Evolutionary conservation across 2,797 vertebrate species (phyloP).

Genomic region (Trichosurus vulpecula): DNA sequence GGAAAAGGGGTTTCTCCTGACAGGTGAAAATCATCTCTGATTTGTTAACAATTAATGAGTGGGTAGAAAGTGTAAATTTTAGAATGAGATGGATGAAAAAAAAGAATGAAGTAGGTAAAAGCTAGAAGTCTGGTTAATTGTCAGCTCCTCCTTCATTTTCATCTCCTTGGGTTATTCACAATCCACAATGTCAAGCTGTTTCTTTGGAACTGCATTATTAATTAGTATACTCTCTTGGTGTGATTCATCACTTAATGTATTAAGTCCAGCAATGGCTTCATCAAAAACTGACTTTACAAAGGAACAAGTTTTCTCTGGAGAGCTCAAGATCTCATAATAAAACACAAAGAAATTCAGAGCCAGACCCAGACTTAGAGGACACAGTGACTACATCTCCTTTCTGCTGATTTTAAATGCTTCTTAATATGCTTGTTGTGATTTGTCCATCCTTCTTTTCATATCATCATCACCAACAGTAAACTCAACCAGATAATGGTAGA

Average conservation of each 20-base stretch:
- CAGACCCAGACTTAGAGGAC: slow-evolving; percentile 82
- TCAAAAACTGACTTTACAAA: slow-evolving; percentile 94
- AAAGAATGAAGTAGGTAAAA: not conserved
- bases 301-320: slow-evolving; percentile 67
- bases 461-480: slow-evolving; percentile 88
- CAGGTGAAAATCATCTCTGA: not conserved
- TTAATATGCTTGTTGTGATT: slow-evolving; percentile 89
- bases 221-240: slow-evolving; percentile 95
- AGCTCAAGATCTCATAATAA: not conserved
- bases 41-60: not conserved
- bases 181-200: slow-evolving; percentile 96
- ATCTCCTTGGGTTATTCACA: not conserved
- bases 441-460: slow-evolving; percentile 84
- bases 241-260: slow-evolving; percentile 88
- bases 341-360: not conserved
- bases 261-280: slow-evolving; percentile 92
- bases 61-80: not conserved
- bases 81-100: not conserved
- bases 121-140: not conserved
- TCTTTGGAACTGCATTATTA: slow-evolving; percentile 98
- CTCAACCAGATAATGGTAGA: slow-evolving; percentile 94
- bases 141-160: not conserved
- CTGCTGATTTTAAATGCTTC: slow-evolving; percentile 90
- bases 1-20: not conserved
- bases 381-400: slow-evolving; percentile 89